Evolutionary conservation across 2,888 invertebrate genomes (phyloP).

Genomic region (Ashinkailepas kermadecensis): DNA sequence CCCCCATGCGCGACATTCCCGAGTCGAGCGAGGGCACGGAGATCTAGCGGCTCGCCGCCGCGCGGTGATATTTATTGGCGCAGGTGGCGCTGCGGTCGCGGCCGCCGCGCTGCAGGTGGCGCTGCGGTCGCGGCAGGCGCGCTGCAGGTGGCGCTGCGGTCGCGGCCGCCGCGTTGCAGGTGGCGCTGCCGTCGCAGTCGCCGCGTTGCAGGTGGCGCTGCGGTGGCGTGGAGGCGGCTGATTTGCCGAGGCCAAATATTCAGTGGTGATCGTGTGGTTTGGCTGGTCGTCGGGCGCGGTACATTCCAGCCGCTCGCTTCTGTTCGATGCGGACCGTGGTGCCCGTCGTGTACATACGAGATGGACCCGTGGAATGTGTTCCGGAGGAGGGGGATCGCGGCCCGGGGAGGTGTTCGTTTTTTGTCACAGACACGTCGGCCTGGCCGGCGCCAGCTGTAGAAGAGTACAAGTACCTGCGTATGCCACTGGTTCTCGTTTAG

Average conservation of each 20-base stretch:
- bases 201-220: not conserved
- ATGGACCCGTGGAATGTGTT: too few relatives aligned
- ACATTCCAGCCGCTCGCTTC: not conserved
- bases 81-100: not conserved
- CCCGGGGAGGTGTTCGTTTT: not conserved
- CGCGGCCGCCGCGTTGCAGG: not conserved
- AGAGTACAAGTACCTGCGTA: conserved; percentile 14
- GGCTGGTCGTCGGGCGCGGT: not conserved
- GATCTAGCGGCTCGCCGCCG: not conserved
- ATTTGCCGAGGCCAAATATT: conserved; percentile 9
- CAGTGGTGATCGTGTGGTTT: not conserved
- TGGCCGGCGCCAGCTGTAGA: not conserved
- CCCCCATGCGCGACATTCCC: not conserved
- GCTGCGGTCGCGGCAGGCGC: not conserved
- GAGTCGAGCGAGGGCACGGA: not conserved
- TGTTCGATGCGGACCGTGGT: not conserved
- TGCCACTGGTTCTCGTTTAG: not conserved
- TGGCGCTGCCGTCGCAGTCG: not conserved
- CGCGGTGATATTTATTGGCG: not conserved
- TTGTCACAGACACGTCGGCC: not conserved
- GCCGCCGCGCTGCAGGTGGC: not conserved
- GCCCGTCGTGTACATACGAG: too few relatives aligned
- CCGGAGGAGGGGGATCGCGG: too few relatives aligned
- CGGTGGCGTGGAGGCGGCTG: not conserved
- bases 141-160: not conserved